Evolutionary conservation across 1,140 invertebrate species (phyloP), one percentile per base, ranked within the genome.

Genomic region (Tetramorium alpestre): DNA sequence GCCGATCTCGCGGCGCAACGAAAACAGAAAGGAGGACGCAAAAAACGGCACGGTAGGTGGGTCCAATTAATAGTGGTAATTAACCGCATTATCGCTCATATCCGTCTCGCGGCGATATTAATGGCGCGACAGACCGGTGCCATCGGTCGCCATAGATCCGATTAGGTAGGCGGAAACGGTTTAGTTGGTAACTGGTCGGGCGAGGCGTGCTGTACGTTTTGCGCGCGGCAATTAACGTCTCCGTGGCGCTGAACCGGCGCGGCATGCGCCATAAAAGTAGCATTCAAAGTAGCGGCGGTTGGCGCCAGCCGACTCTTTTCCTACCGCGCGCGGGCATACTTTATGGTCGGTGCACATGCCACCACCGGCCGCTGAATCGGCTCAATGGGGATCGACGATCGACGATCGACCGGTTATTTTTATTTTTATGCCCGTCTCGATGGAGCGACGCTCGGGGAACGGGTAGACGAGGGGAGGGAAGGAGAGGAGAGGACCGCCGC

Each of bases 231-330:
- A 89, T 91, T 89, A 91, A 91, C 84, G 88, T 91, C 73, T 76
- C 80, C 82, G 78, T 58, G 78, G 56, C 76, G 81, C 47, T 84
- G 89, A 85, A 90, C 85, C 89, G 90, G 87, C 89, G 92, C 91
- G 89, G 90, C 88, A 89, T 86, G 90, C 81, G 91, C 91, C 90
- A 93, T 92, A 92, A 93, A 94, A 91, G 91, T 87, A 90, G 90
- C 91, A 92, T 92, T 92, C 92, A 88, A 93, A 93, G 92, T 91
- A 92, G 92, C 91, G 88, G 78, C 87, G 90, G 89, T 90, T 90
- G 93, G 92, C 93, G 90, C 91, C 93, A 93, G 89, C 86, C 90
- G 88, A 78, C 88, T 92, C 89, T 91, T 93, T 93, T 92, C 89
- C 87, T 75, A 91, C 87, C 90, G 89, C 85, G 91, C 87, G 89